phyloP scores from a whole-genome alignment of 53 echinoderm and acorn worm genomes.

The Temnopleurus reevesii region DNA sequence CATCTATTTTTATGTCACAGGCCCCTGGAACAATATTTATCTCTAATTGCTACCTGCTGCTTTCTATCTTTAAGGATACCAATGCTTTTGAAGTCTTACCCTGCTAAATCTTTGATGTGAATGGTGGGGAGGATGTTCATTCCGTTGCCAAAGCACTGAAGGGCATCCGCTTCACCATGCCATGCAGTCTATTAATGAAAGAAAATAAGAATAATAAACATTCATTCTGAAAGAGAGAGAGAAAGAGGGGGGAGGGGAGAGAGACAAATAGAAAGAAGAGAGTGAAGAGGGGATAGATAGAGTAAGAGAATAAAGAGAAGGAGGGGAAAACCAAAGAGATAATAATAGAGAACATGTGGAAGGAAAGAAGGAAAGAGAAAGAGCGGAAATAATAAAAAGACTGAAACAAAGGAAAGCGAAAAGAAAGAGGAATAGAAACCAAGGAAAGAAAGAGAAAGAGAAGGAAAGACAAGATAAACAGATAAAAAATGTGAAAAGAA shows the following conservation, averaged over 20 bases:
- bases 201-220: not conserved
- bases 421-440: not conserved
- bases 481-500: no score
- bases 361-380: not conserved
- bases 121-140: slow-evolving; percentile 97
- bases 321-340: not conserved
- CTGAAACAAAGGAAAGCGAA: not conserved
- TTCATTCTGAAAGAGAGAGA: not conserved
- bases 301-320: not conserved
- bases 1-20: no score
- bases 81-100: slow-evolving; percentile 62
- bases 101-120: slow-evolving; percentile 96
- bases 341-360: not conserved
- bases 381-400: no score
- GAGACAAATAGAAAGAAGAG: not conserved
- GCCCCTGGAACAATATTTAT: no score
- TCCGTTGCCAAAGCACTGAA: slow-evolving; percentile 97
- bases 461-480: no score
- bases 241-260: not conserved
- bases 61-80: not conserved
- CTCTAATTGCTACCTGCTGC: not conserved
- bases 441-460: no score
- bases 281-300: not conserved
- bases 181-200: slow-evolving; percentile 81
- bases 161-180: slow-evolving; percentile 93